phyloP scores from a whole-genome alignment of 1,140 invertebrate species.

The Aphelenchoides avenae region DNA sequence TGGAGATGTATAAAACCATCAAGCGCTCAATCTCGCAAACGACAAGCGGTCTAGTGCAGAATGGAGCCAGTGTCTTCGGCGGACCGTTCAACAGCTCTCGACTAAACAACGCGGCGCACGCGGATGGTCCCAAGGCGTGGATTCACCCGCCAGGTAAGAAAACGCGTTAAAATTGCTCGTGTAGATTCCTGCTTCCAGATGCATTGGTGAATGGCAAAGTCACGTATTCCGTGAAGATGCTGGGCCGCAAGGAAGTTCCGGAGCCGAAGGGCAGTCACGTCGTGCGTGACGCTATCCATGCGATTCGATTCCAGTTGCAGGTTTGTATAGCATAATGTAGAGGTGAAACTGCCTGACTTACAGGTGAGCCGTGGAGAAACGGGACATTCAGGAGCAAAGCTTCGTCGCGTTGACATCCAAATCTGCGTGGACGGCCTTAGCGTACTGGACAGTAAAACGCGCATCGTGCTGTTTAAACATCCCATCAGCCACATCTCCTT shows the following conservation, averaged over 20 bases:
- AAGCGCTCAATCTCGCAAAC: slow-evolving; percentile 42
- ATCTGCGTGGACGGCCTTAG: slow-evolving; percentile 46
- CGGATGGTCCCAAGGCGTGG: slow-evolving; percentile 18
- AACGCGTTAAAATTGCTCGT: not conserved
- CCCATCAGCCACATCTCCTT: slow-evolving; percentile 50
- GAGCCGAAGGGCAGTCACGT: slow-evolving; percentile 45
- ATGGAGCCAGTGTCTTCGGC: slow-evolving; percentile 7
- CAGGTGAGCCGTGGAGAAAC: slow-evolving; percentile 43
- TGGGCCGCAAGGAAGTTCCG: slow-evolving; percentile 45
- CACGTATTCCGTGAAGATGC: slow-evolving; percentile 47
- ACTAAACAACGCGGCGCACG: slow-evolving; percentile 3
- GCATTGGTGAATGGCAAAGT: slow-evolving; percentile 44
- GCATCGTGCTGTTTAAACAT: slow-evolving; percentile 36
- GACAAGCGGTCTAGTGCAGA: too few relatives aligned
- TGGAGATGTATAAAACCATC: slow-evolving; percentile 44
- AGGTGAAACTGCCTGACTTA: too few relatives aligned
- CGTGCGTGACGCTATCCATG: slow-evolving; percentile 46
- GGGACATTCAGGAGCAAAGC: slow-evolving; percentile 43
- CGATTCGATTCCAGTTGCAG: slow-evolving; percentile 50
- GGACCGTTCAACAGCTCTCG: slow-evolving; percentile 10
- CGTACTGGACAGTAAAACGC: slow-evolving; percentile 41
- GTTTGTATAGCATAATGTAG: too few relatives aligned
- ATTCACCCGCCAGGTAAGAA: slow-evolving; percentile 43
- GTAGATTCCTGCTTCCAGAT: slow-evolving; percentile 30
- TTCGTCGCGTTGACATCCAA: slow-evolving; percentile 49